Conservation (phyloP, 2,113 vertebrate species). For the Pteropus alecto region DNA sequence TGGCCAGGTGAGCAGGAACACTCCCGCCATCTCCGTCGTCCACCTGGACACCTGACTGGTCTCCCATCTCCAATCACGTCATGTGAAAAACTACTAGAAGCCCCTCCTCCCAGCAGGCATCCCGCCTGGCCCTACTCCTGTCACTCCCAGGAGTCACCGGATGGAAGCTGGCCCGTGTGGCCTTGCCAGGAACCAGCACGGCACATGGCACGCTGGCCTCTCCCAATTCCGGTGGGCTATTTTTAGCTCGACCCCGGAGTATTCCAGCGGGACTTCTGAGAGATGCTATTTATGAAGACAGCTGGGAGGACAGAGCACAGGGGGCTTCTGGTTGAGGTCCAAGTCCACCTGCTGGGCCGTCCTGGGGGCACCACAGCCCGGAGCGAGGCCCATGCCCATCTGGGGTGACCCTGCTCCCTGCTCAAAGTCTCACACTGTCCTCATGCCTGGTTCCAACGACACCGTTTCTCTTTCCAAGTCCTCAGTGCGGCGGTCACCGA, state of each 20-base stretch:
- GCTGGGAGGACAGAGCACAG: constrained; percentile 86
- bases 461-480: background rate
- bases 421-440: fast-evolving
- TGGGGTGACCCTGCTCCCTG: too few relatives aligned
- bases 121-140: background rate
- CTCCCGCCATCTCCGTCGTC: background rate
- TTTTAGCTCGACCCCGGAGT: constrained; percentile 62
- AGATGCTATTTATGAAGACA: constrained; percentile 79
- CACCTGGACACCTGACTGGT: too few relatives aligned
- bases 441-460: background rate
- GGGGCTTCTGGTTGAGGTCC: constrained; percentile 12
- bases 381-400: too few relatives aligned
- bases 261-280: constrained; percentile 64
- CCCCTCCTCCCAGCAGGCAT: background rate
- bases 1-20: background rate
- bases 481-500: fast-evolving
- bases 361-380: background rate
- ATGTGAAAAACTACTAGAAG: background rate
- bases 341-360: background rate
- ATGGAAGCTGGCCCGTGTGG: fast-evolving
- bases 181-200: background rate
- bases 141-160: background rate
- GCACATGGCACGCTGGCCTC: constrained; percentile 36
- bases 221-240: constrained; percentile 70
- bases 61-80: background rate